Evolutionary conservation across 1,140 invertebrate genomes (phyloP).

Genomic region (Drosophila prosaltans): DNA sequence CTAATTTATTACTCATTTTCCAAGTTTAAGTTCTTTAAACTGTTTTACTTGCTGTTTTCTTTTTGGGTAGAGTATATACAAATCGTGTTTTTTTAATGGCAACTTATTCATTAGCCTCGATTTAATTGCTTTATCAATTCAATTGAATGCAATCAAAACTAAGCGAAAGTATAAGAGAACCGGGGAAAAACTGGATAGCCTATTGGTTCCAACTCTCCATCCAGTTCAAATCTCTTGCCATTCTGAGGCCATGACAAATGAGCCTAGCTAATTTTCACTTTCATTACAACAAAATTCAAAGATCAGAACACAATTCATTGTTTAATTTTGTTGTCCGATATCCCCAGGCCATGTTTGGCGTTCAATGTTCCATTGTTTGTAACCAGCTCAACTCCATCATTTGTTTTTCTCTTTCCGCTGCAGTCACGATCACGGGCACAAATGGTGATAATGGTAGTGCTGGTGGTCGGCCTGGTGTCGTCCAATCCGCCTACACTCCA

Average conservation of each 20-base stretch:
- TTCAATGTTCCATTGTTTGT: constrained; percentile 26
- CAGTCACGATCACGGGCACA: constrained; percentile 58
- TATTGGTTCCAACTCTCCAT: constrained; percentile 45
- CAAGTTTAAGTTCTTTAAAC: neutral
- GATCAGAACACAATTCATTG: constrained; percentile 42
- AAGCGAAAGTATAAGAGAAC: constrained; percentile 50
- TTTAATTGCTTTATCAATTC: constrained; percentile 39
- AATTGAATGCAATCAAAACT: constrained; percentile 48
- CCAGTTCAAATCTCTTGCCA: constrained; percentile 33
- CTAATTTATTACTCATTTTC: neutral
- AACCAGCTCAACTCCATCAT: neutral
- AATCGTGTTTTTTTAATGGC: constrained; percentile 47
- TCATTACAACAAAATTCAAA: constrained; percentile 43
- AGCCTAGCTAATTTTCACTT: constrained; percentile 63
- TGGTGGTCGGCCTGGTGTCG: constrained; percentile 34
- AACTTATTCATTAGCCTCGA: constrained; percentile 34
- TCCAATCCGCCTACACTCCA: constrained; percentile 49
- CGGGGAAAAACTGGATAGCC: constrained; percentile 22
- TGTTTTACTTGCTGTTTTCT: neutral
- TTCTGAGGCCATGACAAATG: constrained; percentile 55
- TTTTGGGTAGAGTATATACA: constrained; percentile 47
- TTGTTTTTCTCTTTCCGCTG: constrained; percentile 14
- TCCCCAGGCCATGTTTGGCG: neutral
- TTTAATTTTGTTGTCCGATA: constrained; percentile 16
- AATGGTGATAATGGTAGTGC: constrained; percentile 64